Base-by-base conservation (phyloP, 2,888 invertebrate species). In the Synergus laeviventris region DNA sequence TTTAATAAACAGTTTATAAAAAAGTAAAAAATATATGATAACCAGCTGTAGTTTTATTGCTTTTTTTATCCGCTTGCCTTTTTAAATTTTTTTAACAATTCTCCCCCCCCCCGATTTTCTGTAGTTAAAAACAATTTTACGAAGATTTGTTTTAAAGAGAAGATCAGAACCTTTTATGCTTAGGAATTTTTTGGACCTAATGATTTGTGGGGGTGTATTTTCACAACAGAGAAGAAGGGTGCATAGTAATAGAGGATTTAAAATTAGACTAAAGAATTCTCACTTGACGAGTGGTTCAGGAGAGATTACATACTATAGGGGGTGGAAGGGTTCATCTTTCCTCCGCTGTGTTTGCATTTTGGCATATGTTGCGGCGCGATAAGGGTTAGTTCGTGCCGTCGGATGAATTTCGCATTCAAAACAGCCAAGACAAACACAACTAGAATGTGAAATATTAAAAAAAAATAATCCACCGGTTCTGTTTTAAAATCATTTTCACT, bases 221-320 rank as follows among this genome's bases (percentile, higher is more conserved):
- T 56, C 21, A 56, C 56, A 56, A 21, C 9, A 56, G 80, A 59
- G 78, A 82, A 83, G 82, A 86, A 85, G 89, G 87, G 88, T 89
- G 89, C 90, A 90, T 90, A 89, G 84, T 89, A 89, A 89, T 90
- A 81, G 85, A 85, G 90, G 90, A 90, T 90, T 91, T 87, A 83
- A 85, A 88, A 88, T 89, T 86, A 84, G 86, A 84, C 81, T 73
- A 79, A 84, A 85, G 85, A 85, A 85, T 83, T 82, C 76, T 83
- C 82, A 84, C 84, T 81, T 85, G 84, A 82, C 84, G 87, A 85
- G 86, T 87, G 86, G 87, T 82, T 85, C 85, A 87, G 86, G 87
- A 88, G 89, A 88, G 91, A 90, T 91, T 91, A 90, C 89, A 89
- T 85, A 84, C 91, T 90, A 79, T 90, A 89, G 86, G 86, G 85